Evolutionary conservation across 2,888 invertebrate genomes (phyloP), one percentile per base, ranked within the genome.

Genomic region (Rotaria macrura): DNA sequence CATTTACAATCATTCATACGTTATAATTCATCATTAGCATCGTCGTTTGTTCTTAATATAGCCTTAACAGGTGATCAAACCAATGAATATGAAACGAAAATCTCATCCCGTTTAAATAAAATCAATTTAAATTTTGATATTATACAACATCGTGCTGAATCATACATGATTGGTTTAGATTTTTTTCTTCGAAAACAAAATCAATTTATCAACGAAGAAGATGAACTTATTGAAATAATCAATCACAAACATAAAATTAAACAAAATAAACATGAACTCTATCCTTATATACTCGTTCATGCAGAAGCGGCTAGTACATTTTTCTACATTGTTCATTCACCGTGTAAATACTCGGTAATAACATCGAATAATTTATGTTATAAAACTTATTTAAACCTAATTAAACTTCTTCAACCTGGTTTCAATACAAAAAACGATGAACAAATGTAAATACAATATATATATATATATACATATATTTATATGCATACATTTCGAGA

Each of bases 271-370:
- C n/a, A 34, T 65, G 29, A 65, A 65, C 74, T 74, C 43, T 74
- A 74, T 74, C 74, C 74, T 74, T 74, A 74, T 43, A 23, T 74
- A 40, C 43, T 74, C 0, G 43, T 74, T 40, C 74, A 74, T 74
- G 74, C 74, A 12, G 74, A 74, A 74, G 38, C 23, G 23, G 74
- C 20, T 25, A 40, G 40, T 74, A 74, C 74, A 23, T 74, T 23
- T 74, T 74, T 74, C 25, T 74, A 74, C 43, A 74, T 74, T 74
- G 74, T 40, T 25, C 74, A 74, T 74, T 74, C 74, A 40, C 14
- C 74, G 4, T 40, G 23, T n/a, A 38, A 74, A 40, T 74, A 74
- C 20, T 40, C 74, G 17, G 43, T 74, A 40, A 25, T 38, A 25
- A 74, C 74, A 74, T 74, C 38, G 10, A 40, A 38, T 40, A 74